Conservation (phyloP, 1,140 invertebrate genomes). For the Meteorus sp. region DNA sequence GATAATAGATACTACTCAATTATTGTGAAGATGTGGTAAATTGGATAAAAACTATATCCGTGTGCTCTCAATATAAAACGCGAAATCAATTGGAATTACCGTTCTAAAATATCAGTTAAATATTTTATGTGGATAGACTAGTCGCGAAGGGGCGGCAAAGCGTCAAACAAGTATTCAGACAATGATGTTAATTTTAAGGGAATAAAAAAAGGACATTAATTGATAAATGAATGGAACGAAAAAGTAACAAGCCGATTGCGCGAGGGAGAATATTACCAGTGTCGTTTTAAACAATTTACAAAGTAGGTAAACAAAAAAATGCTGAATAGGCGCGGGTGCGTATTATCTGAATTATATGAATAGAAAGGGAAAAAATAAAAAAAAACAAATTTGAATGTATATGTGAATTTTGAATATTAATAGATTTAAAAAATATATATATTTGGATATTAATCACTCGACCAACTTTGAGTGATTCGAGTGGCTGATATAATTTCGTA, state of each 20-base stretch:
- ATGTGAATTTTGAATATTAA: conserved; percentile 33
- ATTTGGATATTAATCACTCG: background rate
- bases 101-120: conserved; percentile 11
- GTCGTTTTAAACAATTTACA: conserved; percentile 23
- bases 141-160: conserved; percentile 30
- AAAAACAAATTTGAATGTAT: conserved; percentile 33
- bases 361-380: conserved; percentile 35
- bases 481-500: too few species aligned
- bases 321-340: conserved; percentile 36
- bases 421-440: conserved; percentile 29
- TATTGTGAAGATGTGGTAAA: too few species aligned
- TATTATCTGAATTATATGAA: conserved; percentile 31
- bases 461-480: background rate
- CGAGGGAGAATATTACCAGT: conserved; percentile 20
- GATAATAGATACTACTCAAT: too few species aligned
- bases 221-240: conserved; percentile 8
- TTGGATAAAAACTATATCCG: background rate
- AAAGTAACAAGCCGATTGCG: conserved; percentile 10
- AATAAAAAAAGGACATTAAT: too few species aligned
- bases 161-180: conserved; percentile 27
- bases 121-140: conserved; percentile 30
- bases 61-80: background rate
- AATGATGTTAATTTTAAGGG: conserved; percentile 29
- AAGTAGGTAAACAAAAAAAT: conserved; percentile 26
- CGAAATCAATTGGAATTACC: background rate